Evolutionary conservation across 2,113 vertebrate species (phyloP).

Genomic region (Progne subis): DNA sequence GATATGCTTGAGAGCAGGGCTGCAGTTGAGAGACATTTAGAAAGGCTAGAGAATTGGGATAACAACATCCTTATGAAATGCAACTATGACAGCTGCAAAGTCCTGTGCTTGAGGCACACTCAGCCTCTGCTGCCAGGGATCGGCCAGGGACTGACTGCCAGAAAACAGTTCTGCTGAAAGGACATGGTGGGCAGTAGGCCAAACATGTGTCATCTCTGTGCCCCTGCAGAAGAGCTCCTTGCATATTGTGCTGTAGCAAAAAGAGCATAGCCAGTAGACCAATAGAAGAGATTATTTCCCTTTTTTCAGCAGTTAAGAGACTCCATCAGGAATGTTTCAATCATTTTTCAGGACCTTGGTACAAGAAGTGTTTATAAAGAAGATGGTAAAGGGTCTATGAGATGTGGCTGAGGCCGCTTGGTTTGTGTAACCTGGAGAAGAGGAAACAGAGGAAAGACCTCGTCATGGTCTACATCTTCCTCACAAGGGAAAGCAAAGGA

Average conservation of each 20-base stretch:
- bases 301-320: background rate
- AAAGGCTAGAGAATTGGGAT: background rate
- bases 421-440: background rate
- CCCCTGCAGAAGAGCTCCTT: background rate
- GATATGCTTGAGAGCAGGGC: accelerated
- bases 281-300: background rate
- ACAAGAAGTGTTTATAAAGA: background rate
- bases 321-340: background rate
- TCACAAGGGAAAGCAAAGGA: background rate
- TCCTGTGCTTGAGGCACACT: background rate
- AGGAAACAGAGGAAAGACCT: background rate
- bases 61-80: background rate
- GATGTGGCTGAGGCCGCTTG: accelerated
- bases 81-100: background rate
- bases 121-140: background rate
- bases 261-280: background rate
- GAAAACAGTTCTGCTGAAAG: background rate
- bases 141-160: background rate
- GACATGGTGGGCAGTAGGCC: background rate
- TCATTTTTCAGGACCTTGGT: background rate
- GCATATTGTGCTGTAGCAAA: background rate
- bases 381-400: accelerated
- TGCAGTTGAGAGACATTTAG: background rate
- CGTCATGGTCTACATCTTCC: background rate
- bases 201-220: background rate